Evolutionary conservation across 1,140 invertebrate species (phyloP), one percentile per base, ranked within the genome.

Genomic region (Catajapyx aquilonaris): DNA sequence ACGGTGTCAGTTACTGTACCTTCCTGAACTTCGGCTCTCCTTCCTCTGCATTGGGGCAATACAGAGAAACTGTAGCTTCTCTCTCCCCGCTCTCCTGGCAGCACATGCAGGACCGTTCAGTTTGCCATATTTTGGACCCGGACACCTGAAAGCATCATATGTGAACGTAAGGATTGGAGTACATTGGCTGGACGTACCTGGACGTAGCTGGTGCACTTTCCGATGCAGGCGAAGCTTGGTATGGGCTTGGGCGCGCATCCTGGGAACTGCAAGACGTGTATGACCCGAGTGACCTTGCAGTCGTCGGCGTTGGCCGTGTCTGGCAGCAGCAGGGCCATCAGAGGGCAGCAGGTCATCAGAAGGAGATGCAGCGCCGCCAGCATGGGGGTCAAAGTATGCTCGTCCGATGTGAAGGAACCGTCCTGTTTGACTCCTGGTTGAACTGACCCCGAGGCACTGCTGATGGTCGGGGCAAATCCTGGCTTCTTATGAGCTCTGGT

Each of bases 101-200:
- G 52, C 85, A 91, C 73, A 87, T 88, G 48, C 85, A 87, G 7
- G 81, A 87, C 30, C 86, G 62, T 55, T 91, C 86, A 72, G 86
- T 88, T 67, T 90, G 84, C 86, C 86, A 91, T 51, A 90, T 83
- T 64, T 90, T 90, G 42, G 81, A 88, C 9, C 83, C 83, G n/a
- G 84, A 88, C 4, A 90, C 83, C 84, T 88, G 15, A 4, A 39
- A 20, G 28, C 35, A 41, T 11, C 11, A 41, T 36, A 17, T 1
- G 28, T 36, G 41, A 16, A 17, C 10, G 37, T 21, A 40, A 2
- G 3, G 3, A 20, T 16, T 30, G 16, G 9, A 41, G 17, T 15
- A 11, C 21, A 42, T n/a, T 31, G 31, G 36, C 31, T 38, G 37
- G 38, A 25, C 32, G 57, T 62, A 90, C 85, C 68, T 93, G 85